A percentile compares a stretch with the other conserved stretches of the same genome.
phyloP scores from a whole-genome alignment of 2,113 vertebrate species.

The Xenus cinereus region DNA sequence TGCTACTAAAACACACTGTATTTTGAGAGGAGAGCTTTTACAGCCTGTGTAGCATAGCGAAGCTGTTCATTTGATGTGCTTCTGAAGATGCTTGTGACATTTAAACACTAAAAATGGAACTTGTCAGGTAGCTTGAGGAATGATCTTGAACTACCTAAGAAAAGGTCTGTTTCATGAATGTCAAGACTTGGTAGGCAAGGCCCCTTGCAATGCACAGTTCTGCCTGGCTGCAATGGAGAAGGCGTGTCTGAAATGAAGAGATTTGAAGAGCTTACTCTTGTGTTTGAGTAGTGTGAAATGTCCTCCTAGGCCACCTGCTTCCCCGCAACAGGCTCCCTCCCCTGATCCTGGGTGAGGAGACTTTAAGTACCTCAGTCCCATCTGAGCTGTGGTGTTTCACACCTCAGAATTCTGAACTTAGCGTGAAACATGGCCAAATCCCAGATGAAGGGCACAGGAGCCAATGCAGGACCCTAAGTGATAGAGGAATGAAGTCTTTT shows the following conservation, averaged over 20 bases:
- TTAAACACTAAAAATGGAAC: not conserved
- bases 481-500: not conserved
- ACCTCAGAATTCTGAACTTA: not conserved
- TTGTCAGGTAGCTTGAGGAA: not conserved
- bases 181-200: not conserved
- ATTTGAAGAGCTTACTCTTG: not conserved
- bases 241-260: not conserved
- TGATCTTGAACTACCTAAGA: not conserved
- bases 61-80: not conserved
- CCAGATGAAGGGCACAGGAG: not conserved
- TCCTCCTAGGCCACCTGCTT: not conserved
- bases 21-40: not conserved
- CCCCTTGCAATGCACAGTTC: not conserved
- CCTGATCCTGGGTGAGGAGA: not conserved
- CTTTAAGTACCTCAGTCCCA: not conserved
- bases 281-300: not conserved
- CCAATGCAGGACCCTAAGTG: not conserved
- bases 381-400: not conserved
- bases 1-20: not conserved
- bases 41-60: not conserved
- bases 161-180: not conserved
- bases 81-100: not conserved
- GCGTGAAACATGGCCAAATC: not conserved
- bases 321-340: rapidly evolving
- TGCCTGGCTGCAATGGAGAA: not conserved